Evolutionary conservation across 1,140 invertebrate genomes (phyloP).

Genomic region (Drosophila orosa): DNA sequence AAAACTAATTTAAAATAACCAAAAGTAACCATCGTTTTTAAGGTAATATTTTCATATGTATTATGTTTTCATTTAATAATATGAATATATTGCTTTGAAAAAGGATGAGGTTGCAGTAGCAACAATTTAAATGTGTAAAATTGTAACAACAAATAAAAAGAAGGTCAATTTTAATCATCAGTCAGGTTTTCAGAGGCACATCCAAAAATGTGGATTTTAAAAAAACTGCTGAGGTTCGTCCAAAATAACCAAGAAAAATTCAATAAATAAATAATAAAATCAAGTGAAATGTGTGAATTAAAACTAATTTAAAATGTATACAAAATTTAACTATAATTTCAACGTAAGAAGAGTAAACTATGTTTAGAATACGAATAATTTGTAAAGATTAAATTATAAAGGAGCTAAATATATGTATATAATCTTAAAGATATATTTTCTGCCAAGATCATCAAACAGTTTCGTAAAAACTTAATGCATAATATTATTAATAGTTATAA

Average conservation of each 20-base stretch:
- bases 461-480: background rate
- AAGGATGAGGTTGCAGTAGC: too few species aligned
- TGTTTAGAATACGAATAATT: too few species aligned
- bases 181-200: background rate
- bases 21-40: too few species aligned
- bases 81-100: too few species aligned
- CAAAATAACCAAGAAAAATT: too few species aligned
- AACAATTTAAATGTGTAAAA: background rate
- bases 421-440: background rate
- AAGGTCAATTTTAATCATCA: background rate
- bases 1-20: too few species aligned
- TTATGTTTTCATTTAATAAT: too few species aligned
- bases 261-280: background rate
- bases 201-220: background rate
- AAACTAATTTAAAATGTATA: too few species aligned
- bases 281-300: background rate
- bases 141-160: background rate
- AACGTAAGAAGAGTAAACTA: too few species aligned
- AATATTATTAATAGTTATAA: constrained; percentile 38
- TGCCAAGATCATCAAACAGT: too few species aligned
- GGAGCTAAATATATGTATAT: background rate
- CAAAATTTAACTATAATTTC: too few species aligned
- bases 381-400: background rate
- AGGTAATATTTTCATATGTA: too few species aligned
- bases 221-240: background rate